A percentile compares a stretch with the other conserved stretches of the same genome.
Conservation (phyloP, 2,113 vertebrate species). For the Grantiella picta region DNA sequence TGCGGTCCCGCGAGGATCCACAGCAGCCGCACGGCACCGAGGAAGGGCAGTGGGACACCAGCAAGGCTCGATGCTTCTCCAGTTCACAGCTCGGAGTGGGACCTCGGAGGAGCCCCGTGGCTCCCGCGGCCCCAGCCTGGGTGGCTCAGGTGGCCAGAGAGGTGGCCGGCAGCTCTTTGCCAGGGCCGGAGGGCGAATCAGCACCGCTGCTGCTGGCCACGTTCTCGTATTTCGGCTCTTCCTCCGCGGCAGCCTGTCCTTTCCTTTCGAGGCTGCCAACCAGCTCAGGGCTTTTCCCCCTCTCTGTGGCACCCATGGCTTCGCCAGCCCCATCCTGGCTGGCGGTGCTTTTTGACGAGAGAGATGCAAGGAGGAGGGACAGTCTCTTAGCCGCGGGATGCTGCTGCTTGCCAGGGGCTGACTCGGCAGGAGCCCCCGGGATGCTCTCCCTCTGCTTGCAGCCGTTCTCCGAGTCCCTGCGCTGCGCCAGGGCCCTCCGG, state of each 20-base stretch:
- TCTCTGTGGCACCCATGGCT: background rate
- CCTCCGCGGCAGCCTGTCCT: slow-evolving; percentile 23
- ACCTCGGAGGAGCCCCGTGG: background rate
- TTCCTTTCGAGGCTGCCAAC: slow-evolving; percentile 1
- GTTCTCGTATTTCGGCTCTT: slow-evolving; percentile 90
- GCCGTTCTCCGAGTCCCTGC: slow-evolving; percentile 55
- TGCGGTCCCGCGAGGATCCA: background rate
- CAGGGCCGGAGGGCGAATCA: background rate
- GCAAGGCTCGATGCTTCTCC: background rate
- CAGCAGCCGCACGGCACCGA: rapidly evolving
- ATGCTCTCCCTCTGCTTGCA: slow-evolving; percentile 31
- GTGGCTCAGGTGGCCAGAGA: background rate
- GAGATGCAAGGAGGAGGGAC: background rate
- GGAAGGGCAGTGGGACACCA: background rate
- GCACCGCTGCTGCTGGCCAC: slow-evolving; percentile 22
- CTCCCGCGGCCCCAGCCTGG: background rate
- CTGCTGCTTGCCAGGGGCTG: background rate
- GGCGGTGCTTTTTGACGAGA: background rate
- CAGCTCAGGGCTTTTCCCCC: slow-evolving; percentile 30
- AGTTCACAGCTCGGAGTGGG: background rate
- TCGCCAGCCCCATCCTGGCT: background rate
- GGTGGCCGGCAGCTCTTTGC: background rate
- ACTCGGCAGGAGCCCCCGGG: slow-evolving; percentile 25
- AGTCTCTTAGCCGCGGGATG: background rate
- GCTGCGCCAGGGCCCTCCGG: slow-evolving; percentile 71